Evolutionary conservation across 2,113 vertebrate species (phyloP).

Genomic region (Bujurquina vittata): DNA sequence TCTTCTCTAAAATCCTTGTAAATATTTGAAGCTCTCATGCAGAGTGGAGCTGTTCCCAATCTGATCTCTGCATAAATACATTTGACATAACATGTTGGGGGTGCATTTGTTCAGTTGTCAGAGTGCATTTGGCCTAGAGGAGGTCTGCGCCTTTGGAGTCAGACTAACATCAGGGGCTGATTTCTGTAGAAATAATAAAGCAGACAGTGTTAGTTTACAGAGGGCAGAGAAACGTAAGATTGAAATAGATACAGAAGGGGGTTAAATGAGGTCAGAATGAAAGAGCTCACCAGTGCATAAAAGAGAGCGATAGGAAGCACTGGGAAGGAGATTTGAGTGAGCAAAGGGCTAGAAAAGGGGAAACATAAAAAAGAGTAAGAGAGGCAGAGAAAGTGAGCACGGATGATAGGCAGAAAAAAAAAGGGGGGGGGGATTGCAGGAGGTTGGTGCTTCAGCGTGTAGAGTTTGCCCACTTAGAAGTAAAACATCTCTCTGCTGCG

Average conservation of each 20-base stretch:
- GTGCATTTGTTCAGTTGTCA: conserved; percentile 59
- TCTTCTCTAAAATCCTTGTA: conserved; percentile 16
- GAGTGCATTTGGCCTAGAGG: conserved; percentile 50
- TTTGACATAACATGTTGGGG: conserved; percentile 50
- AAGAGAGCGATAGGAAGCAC: conserved; percentile 41
- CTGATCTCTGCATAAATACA: conserved; percentile 39
- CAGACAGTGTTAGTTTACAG: conserved; percentile 52
- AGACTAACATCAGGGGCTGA: conserved; percentile 44
- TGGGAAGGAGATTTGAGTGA: conserved; percentile 39
- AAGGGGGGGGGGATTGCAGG: conserved; percentile 6
- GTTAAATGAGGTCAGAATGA: conserved; percentile 60
- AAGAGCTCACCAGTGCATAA: conserved; percentile 55
- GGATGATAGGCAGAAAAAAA: conserved; percentile 1
- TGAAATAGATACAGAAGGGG: conserved; percentile 62
- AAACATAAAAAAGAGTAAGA: background rate
- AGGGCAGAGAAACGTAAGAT: conserved; percentile 47
- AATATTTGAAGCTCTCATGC: conserved; percentile 23
- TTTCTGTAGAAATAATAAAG: conserved; percentile 59
- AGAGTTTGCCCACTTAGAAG: conserved; percentile 55
- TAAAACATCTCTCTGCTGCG: conserved; percentile 77
- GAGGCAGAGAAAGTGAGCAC: conserved; percentile 25
- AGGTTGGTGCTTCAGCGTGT: conserved; percentile 35
- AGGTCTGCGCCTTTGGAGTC: conserved; percentile 44
- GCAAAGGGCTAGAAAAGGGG: conserved; percentile 17
- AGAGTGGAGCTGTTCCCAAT: conserved; percentile 5